phyloP scores from a whole-genome alignment of 2,113 vertebrate genomes.

The Sapajus apella region DNA sequence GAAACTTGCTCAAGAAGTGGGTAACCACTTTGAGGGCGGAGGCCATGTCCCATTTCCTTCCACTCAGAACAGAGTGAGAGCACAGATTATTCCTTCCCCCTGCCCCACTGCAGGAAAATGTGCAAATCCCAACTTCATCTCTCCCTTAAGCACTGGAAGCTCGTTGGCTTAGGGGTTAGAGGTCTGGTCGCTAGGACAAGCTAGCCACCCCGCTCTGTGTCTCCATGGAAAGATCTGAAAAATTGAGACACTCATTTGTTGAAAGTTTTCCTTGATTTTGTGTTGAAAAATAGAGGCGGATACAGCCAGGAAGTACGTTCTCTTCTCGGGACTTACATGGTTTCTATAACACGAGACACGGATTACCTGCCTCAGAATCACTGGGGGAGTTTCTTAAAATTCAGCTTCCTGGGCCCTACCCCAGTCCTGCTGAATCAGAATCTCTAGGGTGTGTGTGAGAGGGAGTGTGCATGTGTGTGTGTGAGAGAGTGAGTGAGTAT shows the following conservation, averaged over 20 bases:
- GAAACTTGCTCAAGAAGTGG: background rate
- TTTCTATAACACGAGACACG: background rate
- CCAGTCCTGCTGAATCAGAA: background rate
- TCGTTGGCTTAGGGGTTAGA: background rate
- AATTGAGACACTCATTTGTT: background rate
- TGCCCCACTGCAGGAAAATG: rapidly evolving
- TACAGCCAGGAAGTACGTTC: background rate
- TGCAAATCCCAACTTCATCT: rapidly evolving
- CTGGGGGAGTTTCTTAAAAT: background rate
- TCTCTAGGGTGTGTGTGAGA: background rate
- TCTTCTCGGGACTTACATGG: rapidly evolving
- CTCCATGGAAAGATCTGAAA: background rate
- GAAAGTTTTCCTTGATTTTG: background rate
- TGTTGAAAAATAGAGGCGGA: background rate
- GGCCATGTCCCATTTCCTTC: background rate
- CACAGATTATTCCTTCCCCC: background rate
- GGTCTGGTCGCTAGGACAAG: background rate
- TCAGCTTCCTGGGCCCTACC: background rate
- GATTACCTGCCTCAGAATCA: background rate
- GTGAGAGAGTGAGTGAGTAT: no score
- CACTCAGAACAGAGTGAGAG: background rate
- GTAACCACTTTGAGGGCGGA: background rate
- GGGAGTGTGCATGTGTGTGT: no score
- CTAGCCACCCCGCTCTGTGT: background rate
- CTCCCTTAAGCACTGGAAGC: background rate